Evolutionary conservation across 2,113 vertebrate species (phyloP).

Genomic region (Alexandromys fortis): DNA sequence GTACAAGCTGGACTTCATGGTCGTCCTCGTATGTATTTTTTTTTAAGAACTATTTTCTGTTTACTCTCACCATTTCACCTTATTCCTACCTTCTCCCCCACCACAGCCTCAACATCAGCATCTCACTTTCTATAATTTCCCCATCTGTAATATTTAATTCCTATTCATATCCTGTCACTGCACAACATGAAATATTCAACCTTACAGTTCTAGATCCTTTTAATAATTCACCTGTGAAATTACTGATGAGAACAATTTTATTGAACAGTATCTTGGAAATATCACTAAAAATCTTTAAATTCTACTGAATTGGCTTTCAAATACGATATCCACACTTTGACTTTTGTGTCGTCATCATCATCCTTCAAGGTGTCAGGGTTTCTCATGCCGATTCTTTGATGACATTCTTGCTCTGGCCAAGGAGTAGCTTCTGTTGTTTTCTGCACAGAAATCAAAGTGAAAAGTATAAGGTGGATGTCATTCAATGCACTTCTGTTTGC

Average conservation of each 20-base stretch:
- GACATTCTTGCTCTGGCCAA: not conserved
- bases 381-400: not conserved
- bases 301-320: not conserved
- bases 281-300: conserved; percentile 1
- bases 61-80: not conserved
- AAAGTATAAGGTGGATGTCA: not conserved
- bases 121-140: not conserved
- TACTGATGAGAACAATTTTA: not conserved
- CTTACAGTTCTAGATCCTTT: not conserved
- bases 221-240: not conserved
- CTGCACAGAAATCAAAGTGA: not conserved
- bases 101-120: not conserved
- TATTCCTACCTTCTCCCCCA: not conserved
- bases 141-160: not conserved
- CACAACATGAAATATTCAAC: not conserved
- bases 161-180: not conserved
- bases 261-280: not conserved
- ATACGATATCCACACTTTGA: not conserved
- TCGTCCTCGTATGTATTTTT: conserved; percentile 94
- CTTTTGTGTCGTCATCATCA: not conserved
- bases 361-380: not conserved
- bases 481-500: not conserved
- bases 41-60: not conserved
- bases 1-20: conserved; percentile 98
- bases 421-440: not conserved